Conservation (phyloP, 2,113 vertebrate genomes). For the Misgurnus mizolepis region DNA sequence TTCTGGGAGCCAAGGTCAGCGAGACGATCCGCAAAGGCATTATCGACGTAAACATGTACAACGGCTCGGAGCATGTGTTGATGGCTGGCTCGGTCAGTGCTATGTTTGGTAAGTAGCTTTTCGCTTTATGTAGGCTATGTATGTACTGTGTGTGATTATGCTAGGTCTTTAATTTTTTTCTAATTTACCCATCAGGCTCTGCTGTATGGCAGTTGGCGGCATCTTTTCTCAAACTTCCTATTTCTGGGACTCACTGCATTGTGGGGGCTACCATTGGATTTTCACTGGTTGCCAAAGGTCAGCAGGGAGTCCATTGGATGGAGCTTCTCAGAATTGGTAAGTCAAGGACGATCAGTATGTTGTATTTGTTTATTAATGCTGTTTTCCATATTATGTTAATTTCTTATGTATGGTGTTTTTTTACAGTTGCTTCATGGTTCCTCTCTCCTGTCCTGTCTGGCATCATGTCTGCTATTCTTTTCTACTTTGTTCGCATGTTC, state of each 20-base stretch:
- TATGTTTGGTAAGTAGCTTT: constrained; percentile 88
- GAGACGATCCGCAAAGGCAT: constrained; percentile 95
- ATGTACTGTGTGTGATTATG: not conserved
- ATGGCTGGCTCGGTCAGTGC: constrained; percentile 88
- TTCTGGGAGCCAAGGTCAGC: constrained; percentile 94
- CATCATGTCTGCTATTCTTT: constrained; percentile 90
- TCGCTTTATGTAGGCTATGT: not conserved
- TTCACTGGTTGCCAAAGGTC: constrained; percentile 86
- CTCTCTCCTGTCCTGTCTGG: constrained; percentile 95
- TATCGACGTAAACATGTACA: constrained; percentile 88
- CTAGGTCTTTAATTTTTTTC: constrained; percentile 2
- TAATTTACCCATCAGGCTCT: constrained; percentile 78
- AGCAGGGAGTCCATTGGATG: constrained; percentile 85
- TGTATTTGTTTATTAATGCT: not conserved
- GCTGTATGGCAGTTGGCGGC: constrained; percentile 95
- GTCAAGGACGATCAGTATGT: constrained; percentile 49
- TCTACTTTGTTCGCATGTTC: constrained; percentile 87
- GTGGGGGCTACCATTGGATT: constrained; percentile 97
- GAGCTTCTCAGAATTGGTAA: constrained; percentile 91
- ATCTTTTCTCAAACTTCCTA: constrained; percentile 95
- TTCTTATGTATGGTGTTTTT: not conserved
- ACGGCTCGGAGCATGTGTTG: constrained; percentile 67
- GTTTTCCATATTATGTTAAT: not conserved
- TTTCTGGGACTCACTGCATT: constrained; percentile 98
- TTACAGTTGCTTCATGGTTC: constrained; percentile 93